Base-by-base conservation (phyloP, 1,140 invertebrate species). In the Diprion similis region DNA sequence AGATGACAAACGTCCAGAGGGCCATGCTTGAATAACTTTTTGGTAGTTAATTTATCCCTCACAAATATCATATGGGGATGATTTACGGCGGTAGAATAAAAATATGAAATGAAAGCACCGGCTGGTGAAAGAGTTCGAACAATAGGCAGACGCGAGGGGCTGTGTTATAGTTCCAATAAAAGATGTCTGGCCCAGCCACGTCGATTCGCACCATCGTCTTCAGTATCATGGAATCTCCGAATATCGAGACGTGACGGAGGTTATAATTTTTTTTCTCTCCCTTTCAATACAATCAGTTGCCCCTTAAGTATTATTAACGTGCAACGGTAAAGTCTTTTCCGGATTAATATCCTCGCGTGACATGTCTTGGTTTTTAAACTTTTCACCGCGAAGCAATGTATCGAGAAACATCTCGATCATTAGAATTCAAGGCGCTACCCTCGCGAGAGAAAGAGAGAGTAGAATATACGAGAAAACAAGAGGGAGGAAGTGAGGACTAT, bases 171-270 rank as follows among this genome's bases (percentile, higher is more conserved):
- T 59, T 59, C 51, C 51, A 59, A 59, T 59, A 59, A 59, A 59
- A 13, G 51, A 59, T 59, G 51, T 59, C 51, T 59, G 51, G 51
- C 51, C n/a, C 51, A 59, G 51, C 11, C 51, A 59, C 51, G 51
- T 59, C 51, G 51, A 59, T 59, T 9, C 51, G n/a, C 51, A 59
- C 6, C 51, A 59, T 59, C 51, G n/a, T 0, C 11, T 17, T 13
- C 51, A 15, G 51, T 17, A 59, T 59, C 24, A 37, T 37, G 51
- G 51, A 17, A 59, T 59, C 11, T 59, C 51, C 51, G 51, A 59
- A 59, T 0, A 59, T 13, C 11, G 51, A 17, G n/a, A 59, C 51
- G 51, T 59, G 51, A 59, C 51, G n/a, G 51, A 15, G 11, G 51
- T 59, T 13, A 15, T 59, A 59, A 59, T 59, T 59, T 59, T 59